Base-by-base conservation (phyloP, 2,888 invertebrate genomes). In the Sesia bembeciformis region DNA sequence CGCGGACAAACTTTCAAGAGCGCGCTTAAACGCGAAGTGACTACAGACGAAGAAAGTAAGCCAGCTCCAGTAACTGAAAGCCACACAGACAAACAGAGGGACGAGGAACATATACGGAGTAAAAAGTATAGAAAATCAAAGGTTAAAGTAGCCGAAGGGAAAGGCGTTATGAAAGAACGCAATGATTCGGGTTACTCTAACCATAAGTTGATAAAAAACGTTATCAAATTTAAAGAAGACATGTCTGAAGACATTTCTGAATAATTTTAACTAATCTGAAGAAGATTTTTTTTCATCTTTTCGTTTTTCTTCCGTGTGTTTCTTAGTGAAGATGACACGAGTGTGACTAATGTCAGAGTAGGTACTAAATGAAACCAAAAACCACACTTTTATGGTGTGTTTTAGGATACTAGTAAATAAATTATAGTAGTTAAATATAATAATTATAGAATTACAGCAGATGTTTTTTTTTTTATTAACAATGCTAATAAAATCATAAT, bases 1-100 rank as follows among this genome's bases (percentile, higher is more conserved):
- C 74, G 88, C 3, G 88, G 85, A 0, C 88, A 88, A 56, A 88
- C 88, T 2, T 88, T 82, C 64, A 88, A 88, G 64, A 88, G 87
- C 61, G 81, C 81, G 2, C 60, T 88, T 4, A 87, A 85, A 63
- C 74, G 88, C 0, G 87, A 87, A 51, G 53, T 67, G 3, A 54
- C 54, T 0, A 53, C 50, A 0, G 78, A 73, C 0, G 78, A 81
- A 3, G 78, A 78, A 0, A 66, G 62, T 49, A 68, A 69, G 56
- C 58, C 58, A 1, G 57, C 66, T 0, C 39, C 63, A 1, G 57
- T 57, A 1, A 67, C 73, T 0, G 78, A 76, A 49, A n/a, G 52
- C 3, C 66, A 63, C 38, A 69, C 72, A 52, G 56, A 46, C 23
- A 81, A 78, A 53, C 81, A 77, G 60, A 73, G 74, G 5, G 72